Conservation (phyloP, 2,113 vertebrate genomes). For the Manacus vitellinus region DNA sequence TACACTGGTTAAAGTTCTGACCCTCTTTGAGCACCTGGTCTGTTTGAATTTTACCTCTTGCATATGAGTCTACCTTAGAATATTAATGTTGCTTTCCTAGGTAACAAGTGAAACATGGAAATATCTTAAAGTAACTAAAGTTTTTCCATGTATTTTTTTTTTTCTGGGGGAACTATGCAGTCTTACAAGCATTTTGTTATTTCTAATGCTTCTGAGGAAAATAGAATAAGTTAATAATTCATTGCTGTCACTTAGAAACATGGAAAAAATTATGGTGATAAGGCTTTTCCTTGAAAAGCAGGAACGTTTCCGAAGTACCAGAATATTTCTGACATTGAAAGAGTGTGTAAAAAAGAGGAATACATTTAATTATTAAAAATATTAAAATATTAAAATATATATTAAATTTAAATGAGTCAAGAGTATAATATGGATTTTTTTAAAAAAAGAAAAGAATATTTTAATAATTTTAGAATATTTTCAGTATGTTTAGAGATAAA, state of each 20-base stretch:
- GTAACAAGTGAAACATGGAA: background rate
- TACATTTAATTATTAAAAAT: background rate
- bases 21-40: background rate
- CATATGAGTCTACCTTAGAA: background rate
- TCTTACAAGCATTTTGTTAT: background rate
- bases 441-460: background rate
- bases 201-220: slow-evolving; percentile 2
- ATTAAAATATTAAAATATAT: background rate
- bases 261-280: background rate
- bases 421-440: background rate
- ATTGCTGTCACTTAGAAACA: background rate
- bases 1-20: background rate
- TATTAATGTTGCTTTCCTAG: background rate
- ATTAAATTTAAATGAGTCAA: slow-evolving; percentile 16
- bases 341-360: background rate
- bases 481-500: background rate
- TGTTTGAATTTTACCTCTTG: background rate
- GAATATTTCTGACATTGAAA: slow-evolving; percentile 8
- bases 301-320: background rate
- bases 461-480: background rate
- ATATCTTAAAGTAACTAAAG: background rate
- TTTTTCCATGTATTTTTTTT: background rate
- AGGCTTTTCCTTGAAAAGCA: background rate
- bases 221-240: slow-evolving; percentile 30
- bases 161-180: background rate